A percentile compares a stretch with the other conserved stretches of the same genome.
Evolutionary conservation across 2,797 vertebrate species (phyloP).

Genomic region (Taeniopygia guttata): DNA sequence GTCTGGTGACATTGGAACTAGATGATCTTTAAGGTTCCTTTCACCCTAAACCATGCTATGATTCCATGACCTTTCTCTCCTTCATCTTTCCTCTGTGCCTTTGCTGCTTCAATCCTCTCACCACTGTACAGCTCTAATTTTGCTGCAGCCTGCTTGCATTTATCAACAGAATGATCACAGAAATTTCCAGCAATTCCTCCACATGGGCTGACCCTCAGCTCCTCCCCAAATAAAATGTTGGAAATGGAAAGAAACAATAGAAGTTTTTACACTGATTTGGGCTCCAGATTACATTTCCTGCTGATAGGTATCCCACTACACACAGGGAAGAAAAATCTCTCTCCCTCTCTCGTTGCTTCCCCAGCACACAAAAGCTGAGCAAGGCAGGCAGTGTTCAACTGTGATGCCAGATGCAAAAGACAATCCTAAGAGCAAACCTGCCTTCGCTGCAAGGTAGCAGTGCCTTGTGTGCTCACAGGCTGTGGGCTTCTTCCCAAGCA

Average conservation of each 20-base stretch:
- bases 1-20: background rate
- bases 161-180: background rate
- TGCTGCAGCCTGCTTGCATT: background rate
- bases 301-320: background rate
- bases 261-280: background rate
- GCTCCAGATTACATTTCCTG: background rate
- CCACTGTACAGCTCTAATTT: background rate
- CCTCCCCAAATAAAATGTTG: background rate
- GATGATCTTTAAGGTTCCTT: background rate
- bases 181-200: background rate
- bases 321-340: background rate
- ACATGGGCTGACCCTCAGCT: background rate
- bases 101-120: background rate
- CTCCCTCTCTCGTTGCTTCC: background rate
- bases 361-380: background rate
- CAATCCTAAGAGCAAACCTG: background rate
- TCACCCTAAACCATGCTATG: background rate
- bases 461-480: accelerated
- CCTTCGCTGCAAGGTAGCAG: accelerated
- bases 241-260: background rate
- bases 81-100: background rate
- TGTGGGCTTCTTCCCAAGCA: background rate
- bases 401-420: accelerated
- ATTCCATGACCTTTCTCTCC: background rate
- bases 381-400: background rate